Base-by-base conservation (phyloP, 2,888 invertebrate genomes). In the Spodoptera littoralis region DNA sequence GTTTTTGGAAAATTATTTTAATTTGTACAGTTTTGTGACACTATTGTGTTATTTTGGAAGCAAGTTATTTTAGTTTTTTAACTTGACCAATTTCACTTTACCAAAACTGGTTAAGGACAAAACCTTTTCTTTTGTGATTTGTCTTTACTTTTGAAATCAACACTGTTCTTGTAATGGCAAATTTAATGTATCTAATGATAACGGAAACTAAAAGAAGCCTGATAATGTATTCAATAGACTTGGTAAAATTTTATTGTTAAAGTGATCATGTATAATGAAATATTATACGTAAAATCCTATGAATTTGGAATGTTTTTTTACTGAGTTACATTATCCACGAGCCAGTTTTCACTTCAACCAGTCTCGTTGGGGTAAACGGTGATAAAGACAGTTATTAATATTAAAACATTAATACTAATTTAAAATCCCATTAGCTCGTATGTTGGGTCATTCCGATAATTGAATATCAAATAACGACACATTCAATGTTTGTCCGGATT, bases 381-480 rank as follows among this genome's bases (percentile, higher is more conserved):
- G 11, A 69, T 57, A 70, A 64, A 63, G 56, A 56, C 59, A 65
- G 53, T 4, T 44, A 57, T 72, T 54, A 65, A 72, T 68, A 77
- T 79, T 79, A 76, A 79, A 76, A 79, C 77, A 76, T 76, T 76
- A 76, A 76, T 76, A 76, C 79, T 76, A 64, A 76, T 79, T 79
- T 76, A 76, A 77, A 80, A 73, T 77, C 78, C 80, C 77, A 77
- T 77, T 80, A 80, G 57, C 74, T 70, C 60, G 68, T 77, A 55
- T 60, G n/a, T n/a, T n/a, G n/a, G n/a, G n/a, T 64, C 66, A 63
- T 70, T 68, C 60, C 57, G 75, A 80, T 78, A 82, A 81, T 82
- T 81, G 81, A 80, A 81, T 78, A 70, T 67, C 72, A 72, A 81
- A 80, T 82, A 80, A 82, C 70, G 66, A 69, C 54, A 75, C 60